Base-by-base conservation (phyloP, 92 coral and sea anemone genomes). In the Hydrozoanthus gracilis region DNA sequence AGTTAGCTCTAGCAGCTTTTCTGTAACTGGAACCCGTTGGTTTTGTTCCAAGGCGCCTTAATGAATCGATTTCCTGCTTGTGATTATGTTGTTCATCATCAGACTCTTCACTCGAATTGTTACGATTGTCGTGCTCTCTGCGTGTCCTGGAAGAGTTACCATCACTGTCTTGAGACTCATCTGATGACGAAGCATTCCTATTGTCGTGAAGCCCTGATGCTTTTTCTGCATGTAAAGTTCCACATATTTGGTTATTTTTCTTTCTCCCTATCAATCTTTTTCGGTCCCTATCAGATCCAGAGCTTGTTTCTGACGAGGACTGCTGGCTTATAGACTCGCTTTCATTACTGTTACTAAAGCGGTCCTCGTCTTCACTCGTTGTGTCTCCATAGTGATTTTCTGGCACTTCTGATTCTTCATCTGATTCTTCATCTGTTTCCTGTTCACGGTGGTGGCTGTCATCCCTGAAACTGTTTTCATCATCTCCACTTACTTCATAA, bases 81-180 rank as follows among this genome's bases (percentile, higher is more conserved):
- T 72, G 54, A n/a, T 7, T 47, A 0, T 7, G 18, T 10, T 11
- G 77, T 46, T 72, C 77, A 44, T 47, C 47, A 11, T 72, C 77
- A 14, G 77, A 72, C 47, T 72, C 77, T n/a, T 72, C 77, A 72
- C 55, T 72, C 15, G 77, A 0, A 45, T 44, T 11, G 17, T 72
- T 72, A 47, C 77, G 77, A 72, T 72, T 72, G 17, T 72, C 77
- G 16, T 72, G 50, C 9, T 13, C 27, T 14, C 15, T 72, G 76
- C 15, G 12, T 8, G 27, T 47, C 14, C 47, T 3, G 16, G 6
- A 7, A 72, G 52, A 44, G 10, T 2, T 72, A 6, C 4, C 17
- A 49, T 71, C 17, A 44, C 20, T 71, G 12, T 11, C 45, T 14
- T 72, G 52, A 44, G 54, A 72, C 17, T 72, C 77, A 2, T 72